Percentiles rank a stretch among this genome's conserved stretches.
Evolutionary conservation across 2,888 invertebrate species (phyloP).

Genomic region (Synanthedon tipuliformis): DNA sequence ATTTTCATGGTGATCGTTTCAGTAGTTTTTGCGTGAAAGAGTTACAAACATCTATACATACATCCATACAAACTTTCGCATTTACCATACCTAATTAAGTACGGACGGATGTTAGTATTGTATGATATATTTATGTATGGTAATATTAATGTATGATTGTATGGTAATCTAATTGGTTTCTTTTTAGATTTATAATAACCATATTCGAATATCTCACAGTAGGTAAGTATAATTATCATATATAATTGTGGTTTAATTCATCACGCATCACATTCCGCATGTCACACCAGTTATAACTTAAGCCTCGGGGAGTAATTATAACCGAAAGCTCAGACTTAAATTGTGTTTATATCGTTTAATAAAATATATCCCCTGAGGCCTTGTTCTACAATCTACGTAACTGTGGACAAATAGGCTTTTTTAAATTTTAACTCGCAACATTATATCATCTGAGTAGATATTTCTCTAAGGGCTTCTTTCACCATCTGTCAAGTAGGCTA

Average conservation of each 20-base stretch:
- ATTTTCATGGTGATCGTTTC: too few species aligned
- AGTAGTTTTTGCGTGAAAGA: too few species aligned
- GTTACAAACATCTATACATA: too few species aligned
- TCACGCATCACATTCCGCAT: conserved; percentile 23
- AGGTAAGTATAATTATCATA: conserved; percentile 7
- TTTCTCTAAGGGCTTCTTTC: too few species aligned
- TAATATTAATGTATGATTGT: too few species aligned
- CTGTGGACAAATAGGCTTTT: background rate
- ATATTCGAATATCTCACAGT: background rate
- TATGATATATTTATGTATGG: too few species aligned
- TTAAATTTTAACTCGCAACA: background rate
- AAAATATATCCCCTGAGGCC: conserved; percentile 17
- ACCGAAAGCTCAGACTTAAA: conserved; percentile 34
- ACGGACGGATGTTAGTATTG: too few species aligned
- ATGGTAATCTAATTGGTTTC: too few species aligned
- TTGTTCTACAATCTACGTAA: conserved; percentile 5
- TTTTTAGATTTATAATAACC: too few species aligned
- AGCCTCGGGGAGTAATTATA: conserved; percentile 49
- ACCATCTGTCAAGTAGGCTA: too few species aligned
- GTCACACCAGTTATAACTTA: conserved; percentile 23
- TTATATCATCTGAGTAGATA: background rate
- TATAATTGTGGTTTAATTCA: conserved; percentile 33
- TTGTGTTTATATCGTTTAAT: conserved; percentile 19
- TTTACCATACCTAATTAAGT: too few species aligned
- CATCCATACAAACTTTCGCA: too few species aligned